Evolutionary conservation across 2,113 vertebrate species (phyloP), one percentile per base, ranked within the genome.

Genomic region (Sakesphorus luctuosus): DNA sequence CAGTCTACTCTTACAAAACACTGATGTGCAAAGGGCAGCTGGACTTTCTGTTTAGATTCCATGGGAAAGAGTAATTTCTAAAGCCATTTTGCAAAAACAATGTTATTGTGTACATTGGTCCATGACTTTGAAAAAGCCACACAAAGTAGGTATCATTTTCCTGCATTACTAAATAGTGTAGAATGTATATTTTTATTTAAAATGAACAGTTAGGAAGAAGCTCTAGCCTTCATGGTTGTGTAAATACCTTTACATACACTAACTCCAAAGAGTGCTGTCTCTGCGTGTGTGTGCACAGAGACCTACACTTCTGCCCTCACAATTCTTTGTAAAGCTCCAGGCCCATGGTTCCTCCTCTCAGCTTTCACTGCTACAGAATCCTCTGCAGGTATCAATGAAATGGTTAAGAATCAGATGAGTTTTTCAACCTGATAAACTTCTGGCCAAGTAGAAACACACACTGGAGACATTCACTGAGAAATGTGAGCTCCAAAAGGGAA

Each of bases 1-100:
- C 59, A 93, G 76, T 26, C 49, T 53, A n/a, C 68, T 89, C 83
- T 77, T 66, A 89, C 19, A 93, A 89, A 93, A 90, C 53, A 87
- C 62, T 4, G 36, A 84, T 86, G 75, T 38, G n/a, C n/a, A 93
- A 62, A 93, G 71, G 62, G 58, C 52, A 67, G 50, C 52, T 90
- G 87, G 55, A 89, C 28, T 74, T 87, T 90, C 83, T 84, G 93
- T 69, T 94, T 68, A 74, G 50, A 95, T 89, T 91, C 89, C 50
- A 96, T 78, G 82, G 93, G 66, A 94, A 92, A 66, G 58, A 78
- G 73, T 79, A 5, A 94, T 62, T 94, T 76, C 77, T 87, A 77
- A 89, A 79, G 74, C 21, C 36, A 35, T 79, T 84, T 91, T 84
- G 56, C 36, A 46, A 87, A 61, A 89, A 61, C 53, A 94, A 91